Evolutionary conservation across 1,140 invertebrate species (phyloP).

Genomic region (Eueides isabella): DNA sequence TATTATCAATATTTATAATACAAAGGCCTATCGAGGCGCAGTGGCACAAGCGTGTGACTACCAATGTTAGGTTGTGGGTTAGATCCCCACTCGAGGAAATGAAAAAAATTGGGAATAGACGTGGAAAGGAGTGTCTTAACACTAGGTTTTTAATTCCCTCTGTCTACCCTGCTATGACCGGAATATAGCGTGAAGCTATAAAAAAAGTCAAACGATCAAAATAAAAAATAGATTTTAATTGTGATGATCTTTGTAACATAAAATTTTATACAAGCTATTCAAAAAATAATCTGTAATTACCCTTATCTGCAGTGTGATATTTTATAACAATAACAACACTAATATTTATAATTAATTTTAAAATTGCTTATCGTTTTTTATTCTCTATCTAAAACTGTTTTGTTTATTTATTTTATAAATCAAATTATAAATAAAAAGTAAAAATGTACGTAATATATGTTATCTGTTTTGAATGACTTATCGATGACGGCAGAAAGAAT

Average conservation of each 20-base stretch:
- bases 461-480: constrained; percentile 21
- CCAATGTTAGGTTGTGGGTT: too few species aligned
- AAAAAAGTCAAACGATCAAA: too few species aligned
- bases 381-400: neutral
- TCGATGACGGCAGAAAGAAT: constrained; percentile 17
- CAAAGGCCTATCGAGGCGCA: too few species aligned
- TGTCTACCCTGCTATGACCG: too few species aligned
- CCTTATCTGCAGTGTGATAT: neutral
- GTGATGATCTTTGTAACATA: neutral
- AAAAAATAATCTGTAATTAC: neutral
- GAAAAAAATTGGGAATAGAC: too few species aligned
- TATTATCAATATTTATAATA: too few species aligned
- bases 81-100: too few species aligned
- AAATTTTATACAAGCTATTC: neutral
- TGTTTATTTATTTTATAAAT: neutral
- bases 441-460: neutral
- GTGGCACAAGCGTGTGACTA: too few species aligned
- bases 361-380: neutral
- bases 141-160: too few species aligned
- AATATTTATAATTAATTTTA: neutral
- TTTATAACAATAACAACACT: neutral
- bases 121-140: too few species aligned
- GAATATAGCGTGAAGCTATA: too few species aligned
- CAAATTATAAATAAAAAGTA: neutral
- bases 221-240: neutral